These are phyloP conservation scores for Notarius lentiginosus DNA, from an alignment of 2,113 vertebrate genomes.

Conservation along the genomic window DNA sequence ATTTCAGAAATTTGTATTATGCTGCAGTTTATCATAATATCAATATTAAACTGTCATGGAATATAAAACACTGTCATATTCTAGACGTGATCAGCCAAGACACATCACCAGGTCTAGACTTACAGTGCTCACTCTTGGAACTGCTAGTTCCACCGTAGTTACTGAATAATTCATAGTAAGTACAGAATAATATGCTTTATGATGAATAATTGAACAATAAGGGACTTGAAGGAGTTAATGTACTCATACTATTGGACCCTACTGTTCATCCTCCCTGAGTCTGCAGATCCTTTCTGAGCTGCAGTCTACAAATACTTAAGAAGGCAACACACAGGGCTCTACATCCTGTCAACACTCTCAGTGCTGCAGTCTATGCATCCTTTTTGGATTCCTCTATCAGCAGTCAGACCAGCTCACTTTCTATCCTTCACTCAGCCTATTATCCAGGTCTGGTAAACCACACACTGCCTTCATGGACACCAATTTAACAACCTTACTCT, in stretches of 20 bases:
- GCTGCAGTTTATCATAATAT: neutral
- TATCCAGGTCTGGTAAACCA: conserved; percentile 17
- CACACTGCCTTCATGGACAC: neutral
- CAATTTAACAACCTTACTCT: conserved; percentile 28
- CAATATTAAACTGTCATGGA: neutral
- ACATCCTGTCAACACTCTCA: conserved; percentile 5
- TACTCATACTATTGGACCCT: conserved; percentile 1
- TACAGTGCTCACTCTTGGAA: neutral
- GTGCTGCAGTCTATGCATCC: conserved; percentile 4
- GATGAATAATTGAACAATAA: conserved; percentile 26
- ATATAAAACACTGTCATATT: neutral
- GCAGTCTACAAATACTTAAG: neutral
- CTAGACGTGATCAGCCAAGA: neutral
- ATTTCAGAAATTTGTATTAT: neutral
- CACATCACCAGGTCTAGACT: neutral
- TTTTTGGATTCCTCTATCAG: neutral
- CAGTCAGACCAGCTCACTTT: conserved; percentile 14
- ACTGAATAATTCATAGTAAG: conserved; percentile 18
- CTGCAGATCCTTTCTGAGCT: conserved; percentile 3
- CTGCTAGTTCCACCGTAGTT: conserved; percentile 13
- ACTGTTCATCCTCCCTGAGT: conserved; percentile 16
- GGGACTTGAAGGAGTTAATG: neutral
- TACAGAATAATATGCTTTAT: conserved; percentile 20
- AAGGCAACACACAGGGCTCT: neutral
- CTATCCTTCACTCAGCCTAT: neutral